Conservation (phyloP, 2,113 vertebrate genomes). For the Tachycineta bicolor region DNA sequence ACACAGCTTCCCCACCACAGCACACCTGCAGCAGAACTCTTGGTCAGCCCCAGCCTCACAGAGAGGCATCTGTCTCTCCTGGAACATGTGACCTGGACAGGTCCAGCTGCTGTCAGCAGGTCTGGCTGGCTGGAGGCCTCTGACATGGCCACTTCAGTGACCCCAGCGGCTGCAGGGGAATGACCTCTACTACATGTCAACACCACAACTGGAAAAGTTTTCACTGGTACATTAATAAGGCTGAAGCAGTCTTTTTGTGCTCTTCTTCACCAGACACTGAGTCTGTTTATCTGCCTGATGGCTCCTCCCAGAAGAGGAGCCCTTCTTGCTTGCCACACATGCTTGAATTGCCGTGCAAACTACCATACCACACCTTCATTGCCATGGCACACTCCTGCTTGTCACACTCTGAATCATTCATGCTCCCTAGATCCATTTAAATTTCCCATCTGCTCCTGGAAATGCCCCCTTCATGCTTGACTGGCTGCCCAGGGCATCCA, state of each 20-base stretch:
- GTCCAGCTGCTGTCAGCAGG: background rate
- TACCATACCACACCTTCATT: background rate
- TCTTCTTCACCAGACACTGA: rapidly evolving
- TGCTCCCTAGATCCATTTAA: background rate
- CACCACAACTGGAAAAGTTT: background rate
- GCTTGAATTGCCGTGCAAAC: no score
- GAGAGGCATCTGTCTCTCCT: background rate
- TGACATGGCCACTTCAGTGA: background rate
- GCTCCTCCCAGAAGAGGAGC: rapidly evolving
- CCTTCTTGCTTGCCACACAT: rapidly evolving
- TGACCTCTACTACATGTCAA: no score
- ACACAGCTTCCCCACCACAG: background rate
- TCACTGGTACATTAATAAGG: background rate
- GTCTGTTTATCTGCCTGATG: background rate
- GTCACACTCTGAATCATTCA: background rate
- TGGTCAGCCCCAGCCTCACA: background rate
- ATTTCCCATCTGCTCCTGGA: background rate
- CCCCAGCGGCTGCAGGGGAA: background rate
- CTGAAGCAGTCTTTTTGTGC: background rate
- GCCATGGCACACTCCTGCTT: background rate
- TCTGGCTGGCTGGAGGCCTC: background rate
- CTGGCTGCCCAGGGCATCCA: background rate
- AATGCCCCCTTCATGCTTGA: background rate
- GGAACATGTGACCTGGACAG: background rate
- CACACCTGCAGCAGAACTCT: background rate